Base-by-base conservation (phyloP, 2,797 vertebrate genomes). In the Lepilemur septentrionalis region DNA sequence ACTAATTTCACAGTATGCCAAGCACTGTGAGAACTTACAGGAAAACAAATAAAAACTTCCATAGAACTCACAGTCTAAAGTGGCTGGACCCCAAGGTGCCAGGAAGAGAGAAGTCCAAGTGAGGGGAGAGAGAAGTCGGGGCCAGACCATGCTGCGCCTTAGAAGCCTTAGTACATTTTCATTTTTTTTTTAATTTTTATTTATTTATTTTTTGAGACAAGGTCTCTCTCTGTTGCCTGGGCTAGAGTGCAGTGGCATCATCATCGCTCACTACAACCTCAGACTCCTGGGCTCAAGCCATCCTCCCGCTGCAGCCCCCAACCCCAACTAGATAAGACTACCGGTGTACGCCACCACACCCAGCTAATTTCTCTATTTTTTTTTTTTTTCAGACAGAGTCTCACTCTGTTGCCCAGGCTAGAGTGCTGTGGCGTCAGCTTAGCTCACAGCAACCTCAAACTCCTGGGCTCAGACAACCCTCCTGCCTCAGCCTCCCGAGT, bases 101-200 rank as follows among this genome's bases (percentile, higher is more conserved):
- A 55, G 35, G 59, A 86, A 5, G 12, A 69, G 35, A 17, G 23
- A 17, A 55, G 4, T 89, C 1, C n/a, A 46, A 35, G 30, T 14
- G 13, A 70, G 38, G 4, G 9, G 7, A 18, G 18, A 32, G 32
- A 55, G 5, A 43, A n/a, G 1, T 4, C 30, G 4, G 13, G 22
- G 14, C 1, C 10, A n/a, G 25, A 65, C 30, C 2, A 57, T 9
- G 18, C 0, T 15, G 7, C 32, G 1, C 7, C 15, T 65, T 69
- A 43, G 73, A 79, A 4, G 4, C 3, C 11, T 17, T 72, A 8
- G 86, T 15, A 92, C 18, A 11, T 38, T 82, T 43, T 63, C 1
- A 55, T 84, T 30, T 38, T 50, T 67, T 32, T 4, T n/a, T n/a
- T n/a, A 57, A 35, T 14, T 15, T 63, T 63, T 30, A 28, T 6